These are phyloP conservation scores for Helicoverpa zea DNA, from an alignment of 1,140 invertebrate genomes.

Conservation along the genomic window DNA sequence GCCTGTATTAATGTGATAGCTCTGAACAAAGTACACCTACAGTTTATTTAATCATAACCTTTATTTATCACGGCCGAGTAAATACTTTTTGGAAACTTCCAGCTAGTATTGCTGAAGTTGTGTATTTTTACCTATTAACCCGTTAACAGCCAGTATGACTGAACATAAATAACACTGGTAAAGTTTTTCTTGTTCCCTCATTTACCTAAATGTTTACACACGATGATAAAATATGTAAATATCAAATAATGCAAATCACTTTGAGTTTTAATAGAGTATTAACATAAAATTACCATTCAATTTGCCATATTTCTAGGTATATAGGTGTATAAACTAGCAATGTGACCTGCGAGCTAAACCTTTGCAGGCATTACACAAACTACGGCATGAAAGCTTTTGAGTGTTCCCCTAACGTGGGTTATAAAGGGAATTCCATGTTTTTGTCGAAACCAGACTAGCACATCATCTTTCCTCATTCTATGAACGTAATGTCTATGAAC, in stretches of 20 bases:
- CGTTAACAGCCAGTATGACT: neutral
- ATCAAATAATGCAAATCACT: no score
- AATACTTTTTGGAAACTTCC: constrained; percentile 25
- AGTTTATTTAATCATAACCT: constrained; percentile 34
- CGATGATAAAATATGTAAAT: no score
- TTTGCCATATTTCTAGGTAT: no score
- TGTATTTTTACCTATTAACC: neutral
- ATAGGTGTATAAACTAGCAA: no score
- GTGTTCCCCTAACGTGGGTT: constrained; percentile 18
- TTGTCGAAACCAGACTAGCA: constrained; percentile 28
- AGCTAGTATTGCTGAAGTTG: constrained; percentile 13
- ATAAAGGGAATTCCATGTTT: constrained; percentile 46
- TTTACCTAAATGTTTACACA: no score
- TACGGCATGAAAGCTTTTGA: constrained; percentile 45
- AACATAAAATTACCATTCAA: no score
- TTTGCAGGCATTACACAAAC: constrained; percentile 37
- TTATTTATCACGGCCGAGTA: constrained; percentile 18
- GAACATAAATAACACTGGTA: neutral
- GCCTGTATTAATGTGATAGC: constrained; percentile 49
- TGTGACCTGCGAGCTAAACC: constrained; percentile 32
- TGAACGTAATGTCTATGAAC: neutral
- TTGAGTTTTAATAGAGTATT: no score
- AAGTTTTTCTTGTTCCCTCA: no score
- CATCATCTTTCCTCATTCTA: constrained; percentile 18
- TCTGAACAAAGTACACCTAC: constrained; percentile 43